Conservation (phyloP, 2,113 vertebrate genomes). For the Archocentrus centrarchus region DNA sequence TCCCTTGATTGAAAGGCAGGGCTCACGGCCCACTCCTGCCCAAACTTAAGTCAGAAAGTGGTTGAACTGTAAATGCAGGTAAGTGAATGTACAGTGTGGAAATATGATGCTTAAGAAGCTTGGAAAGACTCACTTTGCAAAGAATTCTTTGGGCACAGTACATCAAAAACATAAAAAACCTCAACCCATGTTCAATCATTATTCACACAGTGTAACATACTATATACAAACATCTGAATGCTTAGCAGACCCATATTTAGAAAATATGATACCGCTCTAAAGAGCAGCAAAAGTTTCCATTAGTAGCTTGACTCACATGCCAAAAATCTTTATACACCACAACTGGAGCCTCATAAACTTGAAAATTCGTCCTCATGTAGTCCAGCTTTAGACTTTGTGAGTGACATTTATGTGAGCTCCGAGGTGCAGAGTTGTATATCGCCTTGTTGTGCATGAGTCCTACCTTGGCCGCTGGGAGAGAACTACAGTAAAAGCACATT, state of each 20-base stretch:
- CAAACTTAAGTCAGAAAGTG: background rate
- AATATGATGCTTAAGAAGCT: constrained; percentile 10
- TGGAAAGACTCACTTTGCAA: background rate
- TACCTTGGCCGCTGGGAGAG: constrained; percentile 27
- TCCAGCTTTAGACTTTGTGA: constrained; percentile 35
- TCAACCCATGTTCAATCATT: background rate
- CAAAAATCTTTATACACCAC: constrained; percentile 30
- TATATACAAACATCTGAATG: background rate
- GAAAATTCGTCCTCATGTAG: constrained; percentile 15
- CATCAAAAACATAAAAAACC: background rate
- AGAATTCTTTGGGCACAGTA: background rate
- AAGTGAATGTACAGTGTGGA: background rate
- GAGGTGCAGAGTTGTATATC: constrained; percentile 33
- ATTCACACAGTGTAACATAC: background rate
- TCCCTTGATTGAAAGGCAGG: background rate
- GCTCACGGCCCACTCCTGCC: background rate
- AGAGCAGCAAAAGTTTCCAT: constrained; percentile 13
- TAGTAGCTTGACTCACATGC: background rate
- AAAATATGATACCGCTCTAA: constrained; percentile 4
- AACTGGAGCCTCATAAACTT: constrained; percentile 12
- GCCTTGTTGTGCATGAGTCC: constrained; percentile 50
- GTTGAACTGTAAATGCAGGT: background rate
- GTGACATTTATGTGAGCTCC: constrained; percentile 59
- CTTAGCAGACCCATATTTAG: background rate
- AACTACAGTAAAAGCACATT: constrained; percentile 67